Percentiles rank a stretch among this genome's conserved stretches.
Conservation (phyloP, 2,888 invertebrate genomes). For the Trichopoda pennipes region DNA sequence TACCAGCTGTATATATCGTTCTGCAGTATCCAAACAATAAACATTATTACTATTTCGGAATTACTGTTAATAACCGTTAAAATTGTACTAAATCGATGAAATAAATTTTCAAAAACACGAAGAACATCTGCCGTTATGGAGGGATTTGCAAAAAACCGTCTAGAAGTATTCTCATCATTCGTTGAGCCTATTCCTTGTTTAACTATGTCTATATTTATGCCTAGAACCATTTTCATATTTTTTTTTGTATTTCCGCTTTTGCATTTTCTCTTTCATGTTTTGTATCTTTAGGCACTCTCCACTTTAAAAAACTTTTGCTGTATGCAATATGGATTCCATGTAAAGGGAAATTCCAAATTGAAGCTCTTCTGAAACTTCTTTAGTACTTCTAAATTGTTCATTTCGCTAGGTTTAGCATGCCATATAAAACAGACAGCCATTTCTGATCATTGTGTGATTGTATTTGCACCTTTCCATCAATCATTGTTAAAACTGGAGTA, state of each 20-base stretch:
- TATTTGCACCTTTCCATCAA: conserved; percentile 17
- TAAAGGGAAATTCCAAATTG: no score
- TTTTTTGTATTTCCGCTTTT: no score
- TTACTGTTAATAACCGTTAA: conserved; percentile 3
- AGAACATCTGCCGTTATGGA: conserved; percentile 19
- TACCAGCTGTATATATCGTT: not conserved
- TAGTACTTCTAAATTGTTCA: conserved; percentile 3
- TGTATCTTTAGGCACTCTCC: no score
- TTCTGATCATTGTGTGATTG: not conserved
- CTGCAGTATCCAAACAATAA: conserved; percentile 12
- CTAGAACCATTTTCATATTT: no score
- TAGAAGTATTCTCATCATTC: conserved; percentile 15
- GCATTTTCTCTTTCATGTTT: no score
- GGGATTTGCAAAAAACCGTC: conserved; percentile 10
- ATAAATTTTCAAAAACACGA: conserved; percentile 11
- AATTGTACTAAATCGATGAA: conserved; percentile 20
- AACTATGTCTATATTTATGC: no score
- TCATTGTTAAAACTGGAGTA: conserved; percentile 6
- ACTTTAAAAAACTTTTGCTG: not conserved
- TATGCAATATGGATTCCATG: conserved; percentile 1
- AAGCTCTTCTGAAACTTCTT: not conserved
- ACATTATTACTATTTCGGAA: not conserved
- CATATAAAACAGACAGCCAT: conserved; percentile 3
- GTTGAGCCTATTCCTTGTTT: conserved; percentile 3
- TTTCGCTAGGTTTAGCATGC: conserved; percentile 4